Evolutionary conservation across 1,140 invertebrate species (phyloP).

Genomic region (Trissolcus basalis): DNA sequence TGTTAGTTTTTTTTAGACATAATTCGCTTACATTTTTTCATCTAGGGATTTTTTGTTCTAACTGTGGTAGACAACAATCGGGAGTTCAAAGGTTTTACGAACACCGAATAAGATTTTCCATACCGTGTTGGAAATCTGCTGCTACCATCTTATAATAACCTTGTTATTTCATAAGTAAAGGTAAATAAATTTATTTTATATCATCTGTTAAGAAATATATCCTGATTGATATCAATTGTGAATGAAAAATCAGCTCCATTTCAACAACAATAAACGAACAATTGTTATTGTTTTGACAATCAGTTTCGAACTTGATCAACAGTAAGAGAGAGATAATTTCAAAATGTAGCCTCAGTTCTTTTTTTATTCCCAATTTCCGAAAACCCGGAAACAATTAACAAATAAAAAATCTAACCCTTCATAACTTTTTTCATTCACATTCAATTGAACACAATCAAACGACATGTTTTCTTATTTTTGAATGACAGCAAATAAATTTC

Average conservation of each 20-base stretch:
- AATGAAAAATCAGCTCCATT: background rate
- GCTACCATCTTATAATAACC: constrained; percentile 38
- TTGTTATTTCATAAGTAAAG: constrained; percentile 19
- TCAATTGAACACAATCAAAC: no score
- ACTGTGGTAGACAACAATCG: background rate
- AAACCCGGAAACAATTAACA: no score
- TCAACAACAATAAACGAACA: background rate
- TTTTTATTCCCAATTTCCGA: no score
- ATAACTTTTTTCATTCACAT: no score
- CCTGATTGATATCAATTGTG: background rate
- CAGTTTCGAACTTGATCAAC: no score
- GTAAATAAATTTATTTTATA: constrained; percentile 35
- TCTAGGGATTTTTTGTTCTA: background rate
- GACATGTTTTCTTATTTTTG: no score
- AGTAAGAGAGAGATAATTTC: no score
- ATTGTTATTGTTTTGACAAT: background rate
- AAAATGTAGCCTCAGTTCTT: no score
- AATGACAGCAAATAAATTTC: no score
- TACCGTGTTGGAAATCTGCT: constrained; percentile 18
- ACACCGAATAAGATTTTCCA: constrained; percentile 9
- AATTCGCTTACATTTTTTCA: background rate
- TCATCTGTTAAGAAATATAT: constrained; percentile 7
- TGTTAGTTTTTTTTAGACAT: no score
- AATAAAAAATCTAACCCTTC: no score
- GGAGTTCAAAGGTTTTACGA: constrained; percentile 5